Base-by-base conservation (phyloP, 2,797 vertebrate genomes). In the Antrozous pallidus region DNA sequence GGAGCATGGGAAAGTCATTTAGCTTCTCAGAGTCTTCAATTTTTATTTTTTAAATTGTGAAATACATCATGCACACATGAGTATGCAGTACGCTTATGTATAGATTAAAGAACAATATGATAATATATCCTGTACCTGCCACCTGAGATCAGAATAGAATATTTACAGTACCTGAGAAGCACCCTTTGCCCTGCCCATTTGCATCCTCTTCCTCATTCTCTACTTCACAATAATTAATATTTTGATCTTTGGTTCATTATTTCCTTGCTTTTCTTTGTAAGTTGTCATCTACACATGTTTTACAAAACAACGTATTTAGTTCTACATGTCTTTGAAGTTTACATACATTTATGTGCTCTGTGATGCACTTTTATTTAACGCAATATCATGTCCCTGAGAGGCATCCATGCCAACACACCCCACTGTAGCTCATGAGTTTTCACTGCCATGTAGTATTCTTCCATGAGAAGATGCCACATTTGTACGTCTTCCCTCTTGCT, bases 241-340 rank as follows among this genome's bases (percentile, higher is more conserved):
- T 61, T 88, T 87, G 24, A 84, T 58, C 81, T 75, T 87, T 71
- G 16, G 26, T 61, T 81, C 33, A 22, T 33, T 71, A 77, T 38
- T 63, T 79, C 36, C 58, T 92, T 90, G 47, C 47, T 87, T 96
- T 94, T 51, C 69, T 90, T 94, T 42, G 0, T 56, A 75, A 87
- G 36, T 75, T 78, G n/a, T 51, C 69, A 40, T 88, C 18, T 75
- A n/a, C 6, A 0, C n/a, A 14, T 28, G 38, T 51, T 67, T 87
- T 89, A 61, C 28, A 78, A 63, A 65, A 80, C 47, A 58, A 1
- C 67, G 24, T 45, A 1, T 31, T 84, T 65, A n/a, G 20, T 49
- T 91, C 71, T 49, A 1, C 8, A 2, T 14, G 40, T 63, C 69
- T 20, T 61, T 45, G 54, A 63, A 10, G 24, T 56, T 80, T 71